Evolutionary conservation across 2,113 vertebrate genomes (phyloP).

Genomic region (Anseranas semipalmata): DNA sequence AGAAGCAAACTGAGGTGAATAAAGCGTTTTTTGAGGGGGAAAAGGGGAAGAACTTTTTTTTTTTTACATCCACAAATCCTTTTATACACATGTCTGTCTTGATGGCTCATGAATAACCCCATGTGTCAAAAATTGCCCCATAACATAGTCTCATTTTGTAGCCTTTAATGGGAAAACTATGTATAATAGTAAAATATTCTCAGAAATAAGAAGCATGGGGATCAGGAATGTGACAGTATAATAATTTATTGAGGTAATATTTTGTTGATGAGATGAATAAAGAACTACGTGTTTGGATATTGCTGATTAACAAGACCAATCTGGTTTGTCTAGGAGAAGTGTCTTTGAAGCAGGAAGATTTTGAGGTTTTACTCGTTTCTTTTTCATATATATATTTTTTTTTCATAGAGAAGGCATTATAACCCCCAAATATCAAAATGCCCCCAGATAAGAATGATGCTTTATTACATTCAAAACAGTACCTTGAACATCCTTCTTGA

Average conservation of each 20-base stretch:
- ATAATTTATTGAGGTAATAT: background rate
- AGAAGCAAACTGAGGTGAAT: background rate
- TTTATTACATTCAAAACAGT: background rate
- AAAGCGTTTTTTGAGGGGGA: background rate
- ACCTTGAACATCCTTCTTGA: background rate
- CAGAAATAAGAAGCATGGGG: background rate
- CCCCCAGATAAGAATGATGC: background rate
- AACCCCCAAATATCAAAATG: background rate
- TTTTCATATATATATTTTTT: background rate
- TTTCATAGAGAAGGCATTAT: background rate
- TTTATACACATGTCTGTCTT: background rate
- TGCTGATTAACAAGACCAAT: background rate
- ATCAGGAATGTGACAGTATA: background rate
- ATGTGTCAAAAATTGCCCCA: background rate
- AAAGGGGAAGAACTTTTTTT: background rate
- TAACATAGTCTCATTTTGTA: background rate
- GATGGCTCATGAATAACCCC: background rate
- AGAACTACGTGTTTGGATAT: background rate
- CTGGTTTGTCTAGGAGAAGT: background rate
- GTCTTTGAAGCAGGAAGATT: background rate
- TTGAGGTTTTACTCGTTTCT: background rate
- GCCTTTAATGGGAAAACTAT: background rate
- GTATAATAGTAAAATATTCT: background rate
- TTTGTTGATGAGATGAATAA: background rate
- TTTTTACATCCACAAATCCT: fast-evolving